Evolutionary conservation across 2,888 invertebrate genomes (phyloP), one percentile per base, ranked within the genome.

Genomic region (Andrena bucephala): DNA sequence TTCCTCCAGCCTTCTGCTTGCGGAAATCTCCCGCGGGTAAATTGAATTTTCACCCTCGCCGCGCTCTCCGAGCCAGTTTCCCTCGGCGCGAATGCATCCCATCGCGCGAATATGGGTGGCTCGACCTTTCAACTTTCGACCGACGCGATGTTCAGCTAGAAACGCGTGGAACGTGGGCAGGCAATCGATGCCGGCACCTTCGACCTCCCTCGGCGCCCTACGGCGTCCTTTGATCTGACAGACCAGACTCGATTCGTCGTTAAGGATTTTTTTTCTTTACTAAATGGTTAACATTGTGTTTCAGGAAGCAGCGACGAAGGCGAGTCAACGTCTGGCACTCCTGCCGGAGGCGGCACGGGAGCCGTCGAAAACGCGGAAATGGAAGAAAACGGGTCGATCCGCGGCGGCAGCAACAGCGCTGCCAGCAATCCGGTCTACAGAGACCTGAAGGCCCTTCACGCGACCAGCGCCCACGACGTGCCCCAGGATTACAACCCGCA

Each of bases 321-420:
- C 94, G 95, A 95, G 94, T 92, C 95, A 94, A 95, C 91, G 84
- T 86, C 89, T 70, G 89, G 87, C 92, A 92, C 93, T 92, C 94
- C 82, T 79, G 81, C 87, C 60, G 86, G 84, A 91, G 94, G 94
- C 93, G 94, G 91, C 92, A 90, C 93, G 94, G 94, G 84, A 16
- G 36, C 57, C 33, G 75, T 93, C 93, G 94, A 95, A 94, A 95
- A 94, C 93, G 94, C 95, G 94, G 95, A 95, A 94, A 95, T 95
- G 95, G 92, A 93, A 70, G 92, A 92, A 72, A 92, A 89, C 81
- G 68, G 77, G 50, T 86, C 89, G 69, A 86, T 83, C 54, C 84
- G 85, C 24, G 85, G 81, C 63, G 84, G 83, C 78, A 81, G 74
- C 67, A 88, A 82, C 52, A 83, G 79, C 62, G 81, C 77, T 36